Conservation (phyloP, 2,888 invertebrate genomes). For the Pseudeuparius sepicola region DNA sequence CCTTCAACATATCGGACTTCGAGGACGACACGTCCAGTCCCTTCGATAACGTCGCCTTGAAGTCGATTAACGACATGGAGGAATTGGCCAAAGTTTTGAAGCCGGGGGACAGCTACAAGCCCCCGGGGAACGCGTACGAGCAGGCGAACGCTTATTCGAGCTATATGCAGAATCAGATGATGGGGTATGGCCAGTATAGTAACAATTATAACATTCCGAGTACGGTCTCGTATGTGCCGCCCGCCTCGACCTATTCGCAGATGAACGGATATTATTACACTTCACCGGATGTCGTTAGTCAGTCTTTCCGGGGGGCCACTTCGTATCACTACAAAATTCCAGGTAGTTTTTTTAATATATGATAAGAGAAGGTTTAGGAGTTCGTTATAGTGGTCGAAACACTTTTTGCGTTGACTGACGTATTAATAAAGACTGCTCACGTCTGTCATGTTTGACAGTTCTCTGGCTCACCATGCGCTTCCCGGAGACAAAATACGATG, state of each 20-base stretch:
- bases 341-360: too few relatives aligned
- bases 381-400: too few relatives aligned
- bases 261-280: constrained; percentile 9
- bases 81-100: constrained; percentile 70
- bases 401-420: too few relatives aligned
- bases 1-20: constrained; percentile 64
- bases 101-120: neutral
- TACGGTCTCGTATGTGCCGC: neutral
- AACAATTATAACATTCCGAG: constrained; percentile 1
- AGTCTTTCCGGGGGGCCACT: too few relatives aligned
- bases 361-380: too few relatives aligned
- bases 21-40: constrained; percentile 87
- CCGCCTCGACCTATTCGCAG: constrained; percentile 5
- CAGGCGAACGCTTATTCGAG: neutral
- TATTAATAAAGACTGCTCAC: too few relatives aligned
- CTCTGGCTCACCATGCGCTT: too few relatives aligned
- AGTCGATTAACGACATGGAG: constrained; percentile 88
- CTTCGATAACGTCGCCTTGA: constrained; percentile 86
- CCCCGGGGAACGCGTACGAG: neutral
- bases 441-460: too few relatives aligned
- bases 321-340: too few relatives aligned
- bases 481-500: too few relatives aligned
- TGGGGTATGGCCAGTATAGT: neutral
- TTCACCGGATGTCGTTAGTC: neutral
- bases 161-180: too few relatives aligned